phyloP scores from a whole-genome alignment of 1,140 invertebrate species.

The Psilanteris sp. region DNA sequence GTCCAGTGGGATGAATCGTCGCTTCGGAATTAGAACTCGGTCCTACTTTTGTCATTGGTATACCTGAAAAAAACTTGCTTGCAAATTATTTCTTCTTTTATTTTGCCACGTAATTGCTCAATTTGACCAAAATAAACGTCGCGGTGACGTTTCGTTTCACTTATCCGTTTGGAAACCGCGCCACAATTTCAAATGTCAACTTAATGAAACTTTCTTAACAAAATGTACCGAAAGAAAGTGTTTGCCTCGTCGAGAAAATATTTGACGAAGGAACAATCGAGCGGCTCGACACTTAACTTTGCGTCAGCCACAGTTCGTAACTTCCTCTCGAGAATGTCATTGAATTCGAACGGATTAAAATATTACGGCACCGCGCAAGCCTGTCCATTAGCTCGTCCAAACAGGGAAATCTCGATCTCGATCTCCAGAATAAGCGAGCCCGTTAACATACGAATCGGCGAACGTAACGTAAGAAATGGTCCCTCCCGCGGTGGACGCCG shows the following conservation, averaged over 20 bases:
- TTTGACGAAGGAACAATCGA: conserved; percentile 52
- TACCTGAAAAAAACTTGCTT: too few species aligned
- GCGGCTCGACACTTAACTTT: conserved; percentile 29
- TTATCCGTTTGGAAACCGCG: conserved; percentile 35
- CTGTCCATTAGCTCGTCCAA: conserved; percentile 61
- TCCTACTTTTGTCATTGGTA: too few species aligned
- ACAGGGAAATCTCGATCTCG: conserved; percentile 60
- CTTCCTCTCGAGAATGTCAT: conserved; percentile 38
- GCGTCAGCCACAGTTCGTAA: conserved; percentile 32
- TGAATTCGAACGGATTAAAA: conserved; percentile 58
- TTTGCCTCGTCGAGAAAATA: conserved; percentile 50
- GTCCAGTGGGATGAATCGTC: too few species aligned
- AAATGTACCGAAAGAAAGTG: conserved; percentile 53
- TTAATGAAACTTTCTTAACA: conserved; percentile 53
- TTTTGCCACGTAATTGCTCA: conserved; percentile 29
- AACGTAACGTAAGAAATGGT: conserved; percentile 48
- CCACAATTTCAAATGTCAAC: conserved; percentile 49
- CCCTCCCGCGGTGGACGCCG: conserved; percentile 37
- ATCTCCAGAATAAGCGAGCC: conserved; percentile 46
- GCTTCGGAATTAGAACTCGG: too few species aligned
- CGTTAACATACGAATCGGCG: conserved; percentile 45
- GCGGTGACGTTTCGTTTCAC: conserved; percentile 35
- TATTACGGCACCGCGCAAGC: conserved; percentile 50
- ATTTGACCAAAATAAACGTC: conserved; percentile 42
- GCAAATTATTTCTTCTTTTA: too few species aligned